phyloP scores from a whole-genome alignment of 2,797 vertebrate genomes.

The Clarias pachynema region DNA sequence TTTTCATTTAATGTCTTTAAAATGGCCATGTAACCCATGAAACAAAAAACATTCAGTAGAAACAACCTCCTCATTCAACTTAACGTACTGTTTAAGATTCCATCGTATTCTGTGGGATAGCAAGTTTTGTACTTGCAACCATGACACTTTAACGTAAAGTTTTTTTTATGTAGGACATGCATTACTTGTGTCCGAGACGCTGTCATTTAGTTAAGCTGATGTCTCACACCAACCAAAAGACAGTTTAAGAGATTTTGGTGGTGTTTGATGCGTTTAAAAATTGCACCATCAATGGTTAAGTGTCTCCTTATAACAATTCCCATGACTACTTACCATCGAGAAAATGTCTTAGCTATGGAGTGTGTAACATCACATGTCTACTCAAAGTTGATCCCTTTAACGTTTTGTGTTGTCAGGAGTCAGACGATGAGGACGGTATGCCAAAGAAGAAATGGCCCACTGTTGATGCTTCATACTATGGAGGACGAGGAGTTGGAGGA shows the following conservation, averaged over 20 bases:
- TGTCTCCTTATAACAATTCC: background rate
- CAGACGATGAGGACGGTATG: conserved; percentile 87
- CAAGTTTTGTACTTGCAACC: background rate
- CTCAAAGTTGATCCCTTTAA: background rate
- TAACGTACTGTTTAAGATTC: background rate
- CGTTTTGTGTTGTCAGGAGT: conserved; percentile 71
- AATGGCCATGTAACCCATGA: background rate
- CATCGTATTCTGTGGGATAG: background rate
- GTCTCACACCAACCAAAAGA: background rate
- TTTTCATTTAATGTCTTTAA: background rate
- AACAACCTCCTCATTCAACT: background rate
- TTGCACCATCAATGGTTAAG: background rate
- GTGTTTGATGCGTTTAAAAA: background rate
- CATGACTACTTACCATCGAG: background rate
- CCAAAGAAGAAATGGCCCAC: conserved; percentile 93
- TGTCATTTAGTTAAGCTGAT: background rate
- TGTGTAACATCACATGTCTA: background rate
- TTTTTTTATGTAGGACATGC: conserved; percentile 1
- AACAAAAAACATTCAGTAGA: background rate
- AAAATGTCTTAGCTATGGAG: background rate
- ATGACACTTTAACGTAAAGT: background rate
- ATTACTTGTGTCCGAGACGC: background rate
- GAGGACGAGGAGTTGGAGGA: conserved; percentile 86
- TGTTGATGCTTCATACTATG: conserved; percentile 89
- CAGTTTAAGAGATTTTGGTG: background rate